A percentile compares a stretch with the other conserved stretches of the same genome.
phyloP scores from a whole-genome alignment of 2,113 vertebrate species.

The Tetrax tetrax region DNA sequence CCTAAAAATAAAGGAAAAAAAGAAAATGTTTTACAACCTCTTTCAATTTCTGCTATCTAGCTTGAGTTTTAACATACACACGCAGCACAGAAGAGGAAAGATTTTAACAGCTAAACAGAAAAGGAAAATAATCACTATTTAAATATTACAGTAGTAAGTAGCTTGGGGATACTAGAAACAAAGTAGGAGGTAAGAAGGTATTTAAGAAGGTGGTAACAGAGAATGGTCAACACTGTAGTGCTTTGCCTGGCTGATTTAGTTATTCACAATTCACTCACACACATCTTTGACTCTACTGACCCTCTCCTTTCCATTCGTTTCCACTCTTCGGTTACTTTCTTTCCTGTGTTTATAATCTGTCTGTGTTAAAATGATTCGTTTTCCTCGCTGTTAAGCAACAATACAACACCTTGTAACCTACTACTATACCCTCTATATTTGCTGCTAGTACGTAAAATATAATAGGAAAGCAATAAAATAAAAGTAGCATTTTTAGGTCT shows the following conservation, averaged over 20 bases:
- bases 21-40: neutral
- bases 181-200: neutral
- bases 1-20: neutral
- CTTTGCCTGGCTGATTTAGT: neutral
- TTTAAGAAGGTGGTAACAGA: neutral
- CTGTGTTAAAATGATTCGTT: neutral
- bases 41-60: neutral
- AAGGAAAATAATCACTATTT: neutral
- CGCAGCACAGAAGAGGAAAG: neutral
- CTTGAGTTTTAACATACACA: neutral
- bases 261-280: neutral
- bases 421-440: neutral
- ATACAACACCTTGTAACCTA: neutral
- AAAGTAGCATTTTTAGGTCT: neutral
- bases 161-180: neutral
- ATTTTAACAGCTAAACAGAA: neutral
- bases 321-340: neutral
- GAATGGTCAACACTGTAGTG: neutral
- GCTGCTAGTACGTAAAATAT: neutral
- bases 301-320: neutral
- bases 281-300: neutral
- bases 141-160: neutral
- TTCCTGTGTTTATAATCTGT: neutral
- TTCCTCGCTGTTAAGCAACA: neutral
- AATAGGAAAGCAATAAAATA: neutral